A percentile compares a stretch with the other conserved stretches of the same genome.
Evolutionary conservation across 2,113 vertebrate species (phyloP).

Genomic region (Casuarius casuarius): DNA sequence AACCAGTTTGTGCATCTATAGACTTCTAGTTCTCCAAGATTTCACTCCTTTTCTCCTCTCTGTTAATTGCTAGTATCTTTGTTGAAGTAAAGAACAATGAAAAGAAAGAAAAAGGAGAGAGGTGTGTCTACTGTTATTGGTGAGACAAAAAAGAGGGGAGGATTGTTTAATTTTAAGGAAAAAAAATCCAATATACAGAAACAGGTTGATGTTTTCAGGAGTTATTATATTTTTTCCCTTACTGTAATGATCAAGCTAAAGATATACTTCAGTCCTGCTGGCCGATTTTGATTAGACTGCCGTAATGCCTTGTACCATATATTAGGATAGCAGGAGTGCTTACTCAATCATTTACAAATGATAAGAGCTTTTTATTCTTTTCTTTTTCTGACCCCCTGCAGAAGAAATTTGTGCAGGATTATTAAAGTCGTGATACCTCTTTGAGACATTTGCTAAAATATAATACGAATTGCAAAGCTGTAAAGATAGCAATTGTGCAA

Average conservation of each 20-base stretch:
- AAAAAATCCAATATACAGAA: not conserved
- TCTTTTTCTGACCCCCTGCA: conserved; percentile 22
- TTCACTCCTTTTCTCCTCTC: not conserved
- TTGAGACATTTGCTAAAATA: conserved; percentile 10
- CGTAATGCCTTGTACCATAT: not conserved
- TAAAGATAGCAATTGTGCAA: conserved; percentile 20
- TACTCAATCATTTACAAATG: conserved; percentile 26
- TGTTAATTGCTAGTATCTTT: conserved; percentile 15
- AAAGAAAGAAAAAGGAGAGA: not conserved
- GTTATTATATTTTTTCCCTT: not conserved
- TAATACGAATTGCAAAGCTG: conserved; percentile 10
- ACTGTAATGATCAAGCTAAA: not conserved
- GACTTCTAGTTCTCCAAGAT: not conserved
- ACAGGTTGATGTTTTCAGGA: not conserved
- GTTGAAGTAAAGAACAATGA: not conserved
- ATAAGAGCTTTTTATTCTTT: conserved; percentile 32
- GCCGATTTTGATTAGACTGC: conserved; percentile 42
- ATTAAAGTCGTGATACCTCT: conserved; percentile 25
- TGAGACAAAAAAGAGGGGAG: not conserved
- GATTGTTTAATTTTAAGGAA: not conserved
- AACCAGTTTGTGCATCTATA: not conserved
- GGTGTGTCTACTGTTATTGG: not conserved
- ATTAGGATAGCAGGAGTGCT: conserved; percentile 29
- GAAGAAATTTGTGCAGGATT: conserved; percentile 41
- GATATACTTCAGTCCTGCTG: conserved; percentile 18